Evolutionary conservation across 2,888 invertebrate species (phyloP), one percentile per base, ranked within the genome.

Genomic region (Troides oblongomaculatus): DNA sequence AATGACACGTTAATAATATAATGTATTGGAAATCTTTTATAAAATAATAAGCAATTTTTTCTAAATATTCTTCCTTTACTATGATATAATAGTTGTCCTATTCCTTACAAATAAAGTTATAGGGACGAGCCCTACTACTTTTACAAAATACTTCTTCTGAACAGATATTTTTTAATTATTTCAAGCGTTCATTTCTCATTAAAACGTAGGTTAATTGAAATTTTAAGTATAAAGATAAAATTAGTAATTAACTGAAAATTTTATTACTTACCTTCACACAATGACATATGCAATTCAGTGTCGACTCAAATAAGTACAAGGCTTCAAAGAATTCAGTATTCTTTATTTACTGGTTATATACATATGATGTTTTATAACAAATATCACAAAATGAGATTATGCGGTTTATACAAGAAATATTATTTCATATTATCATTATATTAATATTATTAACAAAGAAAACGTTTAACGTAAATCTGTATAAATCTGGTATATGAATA

Each of bases 201-300:
- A 61, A 66, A 21, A 7, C 30, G 53, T 18, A 53, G 18, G 23
- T 36, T 66, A 36, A 61, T 67, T 63, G 50, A 46, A 50, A 30
- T 62, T 36, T 65, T 46, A 64, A 39, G 57, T 57, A n/a, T 63
- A 39, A 8, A 64, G 12, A 17, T 18, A 58, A 68, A 60, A 68
- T 25, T 39, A 6, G 17, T 63, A 68, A 59, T 68, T 63, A 64
- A 64, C 39, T 39, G 23, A 12, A 50, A 2, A 56, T 56, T 53
- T 64, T 68, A 60, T 18, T 53, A 53, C 60, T 59, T 60, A 8
- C 4, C 23, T 60, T 60, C 64, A 60, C 68, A 59, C 39, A 36
- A 14, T 18, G 14, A 23, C 18, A n/a, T 43, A n/a, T 30, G 30
- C 17, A 61, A 14, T 21, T 60, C 21, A 60, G 46, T 36, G 60